phyloP scores from a whole-genome alignment of 2,888 invertebrate species.

The Nomada lathburiana region DNA sequence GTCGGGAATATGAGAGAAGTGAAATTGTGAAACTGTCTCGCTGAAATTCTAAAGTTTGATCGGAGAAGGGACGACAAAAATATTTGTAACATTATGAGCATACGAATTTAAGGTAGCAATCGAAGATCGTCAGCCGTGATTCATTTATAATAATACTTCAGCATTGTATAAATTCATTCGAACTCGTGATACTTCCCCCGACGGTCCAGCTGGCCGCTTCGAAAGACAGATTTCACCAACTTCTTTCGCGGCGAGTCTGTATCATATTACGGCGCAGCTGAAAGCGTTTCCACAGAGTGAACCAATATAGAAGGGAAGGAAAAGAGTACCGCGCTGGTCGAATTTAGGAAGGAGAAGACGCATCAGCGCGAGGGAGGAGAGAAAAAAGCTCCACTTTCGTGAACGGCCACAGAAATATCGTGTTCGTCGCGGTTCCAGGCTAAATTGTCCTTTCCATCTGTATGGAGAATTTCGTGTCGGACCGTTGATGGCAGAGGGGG shows the following conservation, averaged over 20 bases:
- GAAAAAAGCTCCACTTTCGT: slow-evolving; percentile 54
- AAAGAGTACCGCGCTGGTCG: slow-evolving; percentile 36
- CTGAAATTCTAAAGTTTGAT: no score
- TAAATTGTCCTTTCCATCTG: slow-evolving; percentile 50
- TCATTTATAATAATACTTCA: no score
- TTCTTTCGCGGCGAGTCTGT: slow-evolving; percentile 38
- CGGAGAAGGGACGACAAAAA: no score
- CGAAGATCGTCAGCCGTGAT: no score
- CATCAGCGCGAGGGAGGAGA: background rate
- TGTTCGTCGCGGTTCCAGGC: slow-evolving; percentile 35
- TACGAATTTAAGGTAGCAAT: background rate
- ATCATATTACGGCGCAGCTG: slow-evolving; percentile 51
- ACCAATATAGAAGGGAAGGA: slow-evolving; percentile 40
- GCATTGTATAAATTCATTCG: background rate
- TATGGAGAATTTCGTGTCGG: slow-evolving; percentile 31
- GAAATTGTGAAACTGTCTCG: no score
- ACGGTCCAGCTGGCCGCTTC: slow-evolving; percentile 1
- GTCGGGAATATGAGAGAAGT: no score
- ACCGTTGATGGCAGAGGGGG: slow-evolving; percentile 24
- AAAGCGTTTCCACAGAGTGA: slow-evolving; percentile 45
- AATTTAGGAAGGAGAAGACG: slow-evolving; percentile 30
- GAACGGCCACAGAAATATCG: slow-evolving; percentile 58
- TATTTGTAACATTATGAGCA: no score
- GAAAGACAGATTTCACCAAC: background rate
- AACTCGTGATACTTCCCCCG: slow-evolving; percentile 29